phyloP scores from a whole-genome alignment of 2,797 vertebrate genomes.

The Channa striata region DNA sequence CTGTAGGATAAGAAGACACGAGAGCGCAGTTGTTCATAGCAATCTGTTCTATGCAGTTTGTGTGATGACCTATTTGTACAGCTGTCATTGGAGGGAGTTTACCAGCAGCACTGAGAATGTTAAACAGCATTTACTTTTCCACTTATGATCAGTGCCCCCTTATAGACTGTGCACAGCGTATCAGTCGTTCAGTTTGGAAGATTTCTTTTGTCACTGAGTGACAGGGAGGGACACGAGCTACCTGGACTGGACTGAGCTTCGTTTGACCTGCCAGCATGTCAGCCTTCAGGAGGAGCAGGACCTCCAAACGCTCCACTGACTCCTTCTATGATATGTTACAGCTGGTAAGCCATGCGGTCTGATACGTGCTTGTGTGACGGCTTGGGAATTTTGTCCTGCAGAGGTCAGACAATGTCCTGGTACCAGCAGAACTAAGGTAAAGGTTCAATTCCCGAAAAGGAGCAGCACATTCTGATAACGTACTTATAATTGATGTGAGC shows the following conservation, averaged over 20 bases:
- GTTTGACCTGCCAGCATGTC: constrained; percentile 81
- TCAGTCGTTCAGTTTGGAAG: not conserved
- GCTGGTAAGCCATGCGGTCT: constrained; percentile 76
- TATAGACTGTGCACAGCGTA: not conserved
- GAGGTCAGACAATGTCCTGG: constrained; percentile 39
- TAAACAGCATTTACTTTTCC: constrained; percentile 20
- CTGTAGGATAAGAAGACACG: constrained; percentile 49
- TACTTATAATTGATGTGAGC: not conserved
- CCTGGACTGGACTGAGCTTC: constrained; percentile 26
- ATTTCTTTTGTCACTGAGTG: not conserved
- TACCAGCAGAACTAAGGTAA: constrained; percentile 5
- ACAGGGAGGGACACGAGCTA: constrained; percentile 2
- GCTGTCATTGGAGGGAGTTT: constrained; percentile 19
- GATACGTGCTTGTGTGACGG: not conserved
- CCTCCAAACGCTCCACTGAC: constrained; percentile 77
- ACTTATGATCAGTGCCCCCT: constrained; percentile 1
- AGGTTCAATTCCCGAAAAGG: constrained; percentile 2
- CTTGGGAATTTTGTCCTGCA: constrained; percentile 24
- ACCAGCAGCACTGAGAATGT: not conserved
- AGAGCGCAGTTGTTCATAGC: constrained; percentile 26
- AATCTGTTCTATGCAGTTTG: constrained; percentile 44
- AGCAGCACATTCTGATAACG: not conserved
- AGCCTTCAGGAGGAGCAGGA: constrained; percentile 83
- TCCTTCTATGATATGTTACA: constrained; percentile 85
- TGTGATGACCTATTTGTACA: constrained; percentile 48